These are phyloP conservation scores for Drosophila basisetae DNA, from an alignment of 2,888 invertebrate genomes.

Conservation along the genomic window DNA sequence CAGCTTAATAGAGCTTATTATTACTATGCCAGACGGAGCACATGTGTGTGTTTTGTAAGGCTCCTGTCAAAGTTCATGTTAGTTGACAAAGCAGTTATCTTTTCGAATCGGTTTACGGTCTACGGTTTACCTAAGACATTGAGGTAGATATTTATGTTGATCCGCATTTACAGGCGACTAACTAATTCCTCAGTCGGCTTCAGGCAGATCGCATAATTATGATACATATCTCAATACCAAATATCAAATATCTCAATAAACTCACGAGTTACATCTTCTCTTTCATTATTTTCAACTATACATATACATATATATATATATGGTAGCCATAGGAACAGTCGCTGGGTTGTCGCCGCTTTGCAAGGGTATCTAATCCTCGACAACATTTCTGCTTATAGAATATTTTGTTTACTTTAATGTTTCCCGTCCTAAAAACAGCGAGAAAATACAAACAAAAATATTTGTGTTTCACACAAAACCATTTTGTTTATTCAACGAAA, in stretches of 20 bases:
- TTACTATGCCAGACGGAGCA: not conserved
- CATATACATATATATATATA: not conserved
- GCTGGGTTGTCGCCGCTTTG: not conserved
- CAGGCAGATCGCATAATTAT: no score
- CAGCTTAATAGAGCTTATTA: slow-evolving; percentile 12
- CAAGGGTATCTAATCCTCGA: not conserved
- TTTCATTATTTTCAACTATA: not conserved
- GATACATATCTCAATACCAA: no score
- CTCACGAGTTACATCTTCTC: not conserved
- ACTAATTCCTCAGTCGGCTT: no score
- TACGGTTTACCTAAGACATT: no score
- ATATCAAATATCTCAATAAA: not conserved
- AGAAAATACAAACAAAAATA: not conserved
- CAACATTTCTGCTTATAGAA: not conserved
- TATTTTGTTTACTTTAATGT: not conserved
- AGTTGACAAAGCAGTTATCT: not conserved
- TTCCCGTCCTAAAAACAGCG: not conserved
- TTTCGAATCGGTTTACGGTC: not conserved
- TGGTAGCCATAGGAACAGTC: not conserved
- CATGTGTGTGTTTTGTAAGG: not conserved
- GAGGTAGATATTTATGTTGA: not conserved
- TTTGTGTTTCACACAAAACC: not conserved
- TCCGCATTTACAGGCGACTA: not conserved
- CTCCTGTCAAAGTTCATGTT: not conserved
- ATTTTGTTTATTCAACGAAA: not conserved